Base-by-base conservation (phyloP, 2,888 invertebrate genomes). In the Meliscaeva auricollis region DNA sequence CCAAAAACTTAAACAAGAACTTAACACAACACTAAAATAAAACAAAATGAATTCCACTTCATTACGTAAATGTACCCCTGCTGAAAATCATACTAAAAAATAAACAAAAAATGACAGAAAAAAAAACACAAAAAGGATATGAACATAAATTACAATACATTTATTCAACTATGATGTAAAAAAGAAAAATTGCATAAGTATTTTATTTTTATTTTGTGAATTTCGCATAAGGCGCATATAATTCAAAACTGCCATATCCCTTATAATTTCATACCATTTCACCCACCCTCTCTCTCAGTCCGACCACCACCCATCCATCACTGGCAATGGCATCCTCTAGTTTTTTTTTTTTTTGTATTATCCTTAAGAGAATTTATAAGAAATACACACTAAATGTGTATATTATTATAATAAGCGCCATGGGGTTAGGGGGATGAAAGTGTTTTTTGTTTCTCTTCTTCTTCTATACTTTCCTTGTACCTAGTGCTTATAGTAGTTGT, bases 371-470 rank as follows among this genome's bases (percentile, higher is more conserved):
- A 50, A 66, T 66, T 58, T 66, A 56, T 60, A 73, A 54, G 70
- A 56, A 74, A 70, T 56, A 79, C 79, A 70, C 79, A 66, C 66
- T 75, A 72, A 84, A 68, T 81, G 81, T 73, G 80, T 79, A 75
- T 81, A 80, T 84, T 84, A 80, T 72, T 68, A 72, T 75, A 85
- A 76, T 77, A 81, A 80, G 69, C 73, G 50, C 85, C 54, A 68
- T 68, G 76, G 85, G 76, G 76, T 72, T 68, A 69, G 83, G 60
- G 64, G 41, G 41, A 56, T 48, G 73, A 73, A 80, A 76, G 62
- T 76, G 72, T 68, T 72, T 62, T 44, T 48, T 44, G 1, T 74
- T 44, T 17, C 38, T 62, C 7, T 30, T 44, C 2, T 74, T 44
- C 15, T 46, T 62, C 7, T 30, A 11, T 20, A 56, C 20, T 46